These are phyloP conservation scores for Pluvialis apricaria DNA, from an alignment of 2,113 vertebrate species.

Conservation along the genomic window DNA sequence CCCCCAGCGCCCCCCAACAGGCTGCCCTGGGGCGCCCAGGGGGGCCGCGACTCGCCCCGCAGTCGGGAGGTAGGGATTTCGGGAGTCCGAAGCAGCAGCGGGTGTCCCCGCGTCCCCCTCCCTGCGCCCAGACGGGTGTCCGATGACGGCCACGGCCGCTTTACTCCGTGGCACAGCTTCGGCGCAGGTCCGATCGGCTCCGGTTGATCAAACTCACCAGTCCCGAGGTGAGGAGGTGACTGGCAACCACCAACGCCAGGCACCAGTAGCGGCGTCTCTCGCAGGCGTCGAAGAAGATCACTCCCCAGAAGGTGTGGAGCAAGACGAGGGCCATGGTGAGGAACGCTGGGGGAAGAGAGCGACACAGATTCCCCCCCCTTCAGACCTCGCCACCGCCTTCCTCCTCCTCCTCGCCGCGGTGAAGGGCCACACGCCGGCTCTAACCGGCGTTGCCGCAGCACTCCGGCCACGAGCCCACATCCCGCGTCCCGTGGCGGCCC, in stretches of 20 bases:
- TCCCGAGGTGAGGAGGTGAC: constrained; percentile 74
- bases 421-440: too few relatives aligned
- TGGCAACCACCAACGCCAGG: constrained; percentile 70
- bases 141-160: not conserved
- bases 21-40: not conserved
- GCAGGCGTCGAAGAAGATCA: constrained; percentile 80
- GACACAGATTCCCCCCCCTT: not conserved
- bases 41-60: not conserved
- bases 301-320: constrained; percentile 80
- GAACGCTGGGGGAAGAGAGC: constrained; percentile 64
- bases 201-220: constrained; percentile 68
- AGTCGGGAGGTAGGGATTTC: not conserved
- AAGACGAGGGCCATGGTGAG: constrained; percentile 76
- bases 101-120: accelerated
- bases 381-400: not conserved
- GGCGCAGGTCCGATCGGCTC: too few relatives aligned
- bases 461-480: too few relatives aligned
- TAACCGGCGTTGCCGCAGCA: too few relatives aligned
- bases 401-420: accelerated
- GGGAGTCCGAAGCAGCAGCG: not conserved
- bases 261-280: constrained; percentile 62
- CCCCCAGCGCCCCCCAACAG: too few relatives aligned
- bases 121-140: accelerated
- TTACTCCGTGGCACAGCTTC: not conserved
- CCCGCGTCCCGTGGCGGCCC: accelerated